Conservation (phyloP, 2,113 vertebrate genomes). For the Chloropsis cyanopogon region DNA sequence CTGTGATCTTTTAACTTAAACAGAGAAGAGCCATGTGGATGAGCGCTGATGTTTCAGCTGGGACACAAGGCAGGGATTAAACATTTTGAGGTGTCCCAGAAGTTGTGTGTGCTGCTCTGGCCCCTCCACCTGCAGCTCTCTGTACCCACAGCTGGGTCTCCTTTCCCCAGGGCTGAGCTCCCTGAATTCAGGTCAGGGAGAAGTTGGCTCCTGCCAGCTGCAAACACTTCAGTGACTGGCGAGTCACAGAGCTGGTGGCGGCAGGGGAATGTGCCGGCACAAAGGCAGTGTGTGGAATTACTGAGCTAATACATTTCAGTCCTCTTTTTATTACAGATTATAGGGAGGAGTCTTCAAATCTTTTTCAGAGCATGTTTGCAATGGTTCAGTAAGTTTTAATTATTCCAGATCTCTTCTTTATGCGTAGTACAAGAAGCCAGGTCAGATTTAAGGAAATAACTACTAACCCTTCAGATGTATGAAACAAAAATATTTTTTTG, state of each 20-base stretch:
- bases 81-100: neutral
- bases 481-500: fast-evolving
- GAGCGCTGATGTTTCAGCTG: neutral
- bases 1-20: neutral
- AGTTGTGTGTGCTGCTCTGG: neutral
- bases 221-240: neutral
- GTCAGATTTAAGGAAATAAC: neutral
- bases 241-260: neutral
- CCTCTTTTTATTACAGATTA: neutral
- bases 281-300: neutral
- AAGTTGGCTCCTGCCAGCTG: neutral
- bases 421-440: neutral
- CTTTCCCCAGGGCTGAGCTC: neutral
- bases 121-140: neutral
- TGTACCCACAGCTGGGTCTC: neutral
- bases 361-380: neutral
- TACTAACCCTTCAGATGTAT: neutral
- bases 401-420: neutral
- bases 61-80: neutral
- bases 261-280: neutral
- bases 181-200: neutral
- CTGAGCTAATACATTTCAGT: neutral
- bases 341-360: neutral
- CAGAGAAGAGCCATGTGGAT: fast-evolving
- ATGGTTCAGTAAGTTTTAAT: neutral